Base-by-base conservation (phyloP, 1,140 invertebrate species). In the Leucophenga varia region DNA sequence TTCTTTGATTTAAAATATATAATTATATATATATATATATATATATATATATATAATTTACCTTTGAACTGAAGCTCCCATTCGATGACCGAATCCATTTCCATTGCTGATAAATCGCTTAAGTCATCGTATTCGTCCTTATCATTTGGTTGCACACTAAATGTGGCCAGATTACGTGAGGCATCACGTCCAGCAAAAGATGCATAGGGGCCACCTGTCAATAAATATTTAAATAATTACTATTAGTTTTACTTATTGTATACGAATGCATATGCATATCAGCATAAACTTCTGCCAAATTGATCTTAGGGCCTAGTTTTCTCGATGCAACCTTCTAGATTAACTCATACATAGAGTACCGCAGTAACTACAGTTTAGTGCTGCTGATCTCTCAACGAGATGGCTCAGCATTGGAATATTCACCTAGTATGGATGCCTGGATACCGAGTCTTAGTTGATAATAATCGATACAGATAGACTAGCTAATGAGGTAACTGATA, bases 1-100 rank as follows among this genome's bases (percentile, higher is more conserved):
- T n/a, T n/a, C n/a, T n/a, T n/a, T n/a, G n/a, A n/a, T 10, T 28
- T 30, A 22, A 28, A 43, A 47, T 17, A 32, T 17, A n/a, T 13
- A 9, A 36, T 14, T 28, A 13, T 19, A 12, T 8, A 36, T 9
- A 12, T 18, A 40, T 12, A 47, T 20, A 32, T 3, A 47, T 5
- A 12, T 32, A 7, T 5, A 40, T 17, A 10, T 38, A 25, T 28
- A 25, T 35, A 8, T 37, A 36, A 56, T 40, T 74, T 81, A 93
- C 93, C 93, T 84, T 88, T 89, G 74, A 98, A 96, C 74, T 98
- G 95, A 78, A 89, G 88, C 75, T 97, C 94, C 96, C 95, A 98
- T 79, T 98, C 95, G 55, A 81, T 82, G 1, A 97, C 86, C 22
- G 86, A 89, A 50, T 91, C 89, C 88, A 92, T 90, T 78, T 91